phyloP scores from a whole-genome alignment of 92 coral and sea anemone genomes.

The Palythoa heliodiscus region DNA sequence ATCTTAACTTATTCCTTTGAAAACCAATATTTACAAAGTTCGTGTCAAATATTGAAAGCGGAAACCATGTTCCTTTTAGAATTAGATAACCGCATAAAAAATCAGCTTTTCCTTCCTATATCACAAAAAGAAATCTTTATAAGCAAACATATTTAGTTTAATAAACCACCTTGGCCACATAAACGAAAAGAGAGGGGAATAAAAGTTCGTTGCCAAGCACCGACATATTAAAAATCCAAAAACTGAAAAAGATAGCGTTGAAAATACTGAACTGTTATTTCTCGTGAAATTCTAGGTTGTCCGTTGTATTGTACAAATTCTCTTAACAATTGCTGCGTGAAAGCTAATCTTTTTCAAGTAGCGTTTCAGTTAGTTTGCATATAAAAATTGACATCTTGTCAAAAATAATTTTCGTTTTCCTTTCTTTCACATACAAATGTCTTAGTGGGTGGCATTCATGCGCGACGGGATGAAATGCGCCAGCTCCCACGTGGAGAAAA shows the following conservation, averaged over 20 bases:
- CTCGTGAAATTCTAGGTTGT: not conserved
- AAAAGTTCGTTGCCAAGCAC: constrained; percentile 6
- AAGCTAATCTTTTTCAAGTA: constrained; percentile 19
- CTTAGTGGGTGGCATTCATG: constrained; percentile 29
- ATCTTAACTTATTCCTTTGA: not conserved
- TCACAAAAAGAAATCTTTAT: not conserved
- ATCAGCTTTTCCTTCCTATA: not conserved
- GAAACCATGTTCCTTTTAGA: not conserved
- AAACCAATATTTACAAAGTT: constrained; percentile 19
- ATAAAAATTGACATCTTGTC: constrained; percentile 44
- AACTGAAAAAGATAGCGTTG: not conserved
- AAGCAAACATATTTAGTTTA: constrained; percentile 6
- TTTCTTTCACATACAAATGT: constrained; percentile 33
- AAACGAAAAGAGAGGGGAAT: not conserved
- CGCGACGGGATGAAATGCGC: not conserved
- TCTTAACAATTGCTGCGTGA: constrained; percentile 1
- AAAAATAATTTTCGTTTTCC: constrained; percentile 23
- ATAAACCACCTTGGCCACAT: not conserved
- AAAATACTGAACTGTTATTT: not conserved
- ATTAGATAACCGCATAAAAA: not conserved
- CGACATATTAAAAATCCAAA: not conserved
- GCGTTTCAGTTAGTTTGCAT: constrained; percentile 26
- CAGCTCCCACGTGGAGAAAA: constrained; percentile 39
- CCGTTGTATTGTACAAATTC: not conserved
- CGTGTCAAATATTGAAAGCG: not conserved